Base-by-base conservation (phyloP, 2,113 vertebrate genomes). In the Uria lomvia region DNA sequence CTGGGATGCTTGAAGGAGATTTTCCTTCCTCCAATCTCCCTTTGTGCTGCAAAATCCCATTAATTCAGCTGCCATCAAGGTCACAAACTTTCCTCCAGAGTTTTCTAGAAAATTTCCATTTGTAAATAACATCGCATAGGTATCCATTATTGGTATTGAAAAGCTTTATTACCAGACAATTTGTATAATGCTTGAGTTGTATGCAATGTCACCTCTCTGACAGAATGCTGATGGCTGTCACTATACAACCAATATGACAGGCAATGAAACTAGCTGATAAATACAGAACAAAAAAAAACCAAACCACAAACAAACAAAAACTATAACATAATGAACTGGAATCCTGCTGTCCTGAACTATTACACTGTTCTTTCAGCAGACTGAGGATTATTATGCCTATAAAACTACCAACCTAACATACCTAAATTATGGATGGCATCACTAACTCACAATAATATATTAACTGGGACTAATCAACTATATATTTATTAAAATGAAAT, bases 401-500 rank as follows among this genome's bases (percentile, higher is more conserved):
- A 70, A 84, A 92, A 88, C 62, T 59, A 43, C 15, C 18, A 88
- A 1, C 8, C 42, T 77, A 86, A 84, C 59, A 91, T 58, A 77
- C 30, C 24, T 91, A 62, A 73, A 86, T 77, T 70, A 94, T 76
- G n/a, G 68, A 77, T 95, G 65, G 55, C 59, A 80, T 80, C 68
- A 53, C 76, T 76, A 91, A 88, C 72, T 81, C 76, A 74, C 45
- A 52, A 56, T 82, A 88, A 67, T 66, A 23, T 70, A 94, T 89
- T 66, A 93, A 91, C 50, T 74, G 42, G 32, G 50, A 87, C 50
- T 90, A 62, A 95, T 73, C 53, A 70, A 67, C 60, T 86, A 74
- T n/a, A 50, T 62, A 77, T 86, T 91, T 84, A 84, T 91, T 80
- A 81, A 92, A 93, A 87, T 81, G 5, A 87, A 91, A 87, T 88